Evolutionary conservation across 2,113 vertebrate genomes (phyloP), one percentile per base, ranked within the genome.

Genomic region (Fulmarus glacialis): DNA sequence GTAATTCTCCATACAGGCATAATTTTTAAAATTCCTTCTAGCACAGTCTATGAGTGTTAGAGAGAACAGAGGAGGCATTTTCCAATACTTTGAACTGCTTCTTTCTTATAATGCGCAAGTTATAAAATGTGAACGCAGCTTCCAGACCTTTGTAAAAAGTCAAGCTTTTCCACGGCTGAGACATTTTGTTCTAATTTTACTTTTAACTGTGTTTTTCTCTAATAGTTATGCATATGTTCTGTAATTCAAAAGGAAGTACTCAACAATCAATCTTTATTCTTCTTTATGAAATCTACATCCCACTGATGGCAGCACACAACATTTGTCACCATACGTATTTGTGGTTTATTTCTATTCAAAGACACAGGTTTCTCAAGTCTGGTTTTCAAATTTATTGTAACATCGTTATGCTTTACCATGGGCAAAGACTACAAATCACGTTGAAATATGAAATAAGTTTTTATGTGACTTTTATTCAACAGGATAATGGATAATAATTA

Each of bases 401-500:
- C n/a, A 59, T 38, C 29, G 59, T 67, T 71, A 20, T 30, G 11
- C 64, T 95, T 81, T 77, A 62, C 8, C 9, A 56, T 20, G 26
- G 30, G 48, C 22, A 74, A 82, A 81, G 50, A 7, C 30, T 86
- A n/a, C 21, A 92, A 90, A 89, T 92, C 67, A 58, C 2, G 6
- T 4, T 81, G 53, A 95, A 96, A 93, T 59, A 67, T 36, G 12
- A 87, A 86, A 66, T 45, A 80, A 40, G 27, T 32, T 96, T 91
- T 75, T 87, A 94, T 77, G 27, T 53, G 27, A 30, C 55, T 78
- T 90, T 93, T 70, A 67, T 43, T 74, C 29, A 86, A 43, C 63
- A 75, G 20, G 12, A 79, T 64, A 87, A 78, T 80, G 29, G 58
- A 43, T 94, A 83, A 66, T 80, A 97, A 97, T 93, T 95, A 85